Evolutionary conservation across 2,113 vertebrate genomes (phyloP), one percentile per base, ranked within the genome.

Genomic region (Pachypanchax playfairii): DNA sequence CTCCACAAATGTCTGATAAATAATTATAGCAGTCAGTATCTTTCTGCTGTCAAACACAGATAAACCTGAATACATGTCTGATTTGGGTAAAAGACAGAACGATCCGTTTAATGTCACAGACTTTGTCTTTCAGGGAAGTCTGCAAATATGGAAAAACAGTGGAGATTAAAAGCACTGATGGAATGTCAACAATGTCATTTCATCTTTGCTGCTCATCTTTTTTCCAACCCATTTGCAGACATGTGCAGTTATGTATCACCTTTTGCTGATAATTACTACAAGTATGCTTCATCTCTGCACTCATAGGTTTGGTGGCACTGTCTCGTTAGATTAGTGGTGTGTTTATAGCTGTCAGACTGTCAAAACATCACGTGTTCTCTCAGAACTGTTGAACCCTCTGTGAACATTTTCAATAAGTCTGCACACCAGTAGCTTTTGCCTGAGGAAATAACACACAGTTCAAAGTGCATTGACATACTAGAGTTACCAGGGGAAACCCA

Each of bases 401-500:
- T 58, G 36, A 25, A 41, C 42, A 46, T 7, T 24, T 36, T 24
- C 20, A 54, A 7, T n/a, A 57, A 43, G 26, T 28, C n/a, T 20
- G 28, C 28, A 31, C 28, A 25, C 13, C 26, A 15, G 4, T 28
- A 28, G 24, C 26, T 17, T 29, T 56, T 42, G 25, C 54, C 39
- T 43, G 39, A 43, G 25, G 54, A 28, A 57, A 43, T 31, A 29
- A 21, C 17, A 9, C 12, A 10, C 39, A 43, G 39, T 43, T 43
- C 38, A 43, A 25, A 31, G 38, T n/a, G 20, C 56, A n/a, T 12
- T 24, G 28, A 59, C 9, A 13, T 24, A 17, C 29, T 15, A 24
- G 31, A 13, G 26, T 46, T 46, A 44, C 51, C 35, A 54, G 51
- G 22, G 33, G 51, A 24, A 54, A 25, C 51, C 35, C 22, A 24